Percentiles rank a stretch among this genome's conserved stretches.
Conservation (phyloP, 2,888 invertebrate genomes). For the Drosophila infuscata region DNA sequence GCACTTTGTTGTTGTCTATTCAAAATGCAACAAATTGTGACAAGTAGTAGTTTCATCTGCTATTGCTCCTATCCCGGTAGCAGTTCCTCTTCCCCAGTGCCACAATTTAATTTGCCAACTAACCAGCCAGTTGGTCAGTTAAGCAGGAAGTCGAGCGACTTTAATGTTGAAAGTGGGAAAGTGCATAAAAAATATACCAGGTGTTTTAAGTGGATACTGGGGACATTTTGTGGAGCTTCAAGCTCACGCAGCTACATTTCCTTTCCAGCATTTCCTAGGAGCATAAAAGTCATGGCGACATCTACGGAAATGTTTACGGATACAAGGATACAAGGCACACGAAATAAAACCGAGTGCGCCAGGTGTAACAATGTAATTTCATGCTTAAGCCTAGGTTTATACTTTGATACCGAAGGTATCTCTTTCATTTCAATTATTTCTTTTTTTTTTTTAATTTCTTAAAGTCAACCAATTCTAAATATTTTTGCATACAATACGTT, state of each 20-base stretch:
- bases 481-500: background rate
- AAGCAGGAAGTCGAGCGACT: conserved; percentile 7
- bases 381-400: background rate
- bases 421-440: background rate
- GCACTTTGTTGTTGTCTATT: conserved; percentile 19
- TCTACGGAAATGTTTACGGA: conserved; percentile 12
- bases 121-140: conserved; percentile 2
- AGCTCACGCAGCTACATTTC: conserved; percentile 13
- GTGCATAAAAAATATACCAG: background rate
- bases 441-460: background rate
- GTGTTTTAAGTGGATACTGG: background rate
- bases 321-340: background rate
- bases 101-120: conserved; percentile 35
- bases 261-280: conserved; percentile 12
- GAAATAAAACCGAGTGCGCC: background rate
- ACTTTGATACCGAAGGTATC: background rate
- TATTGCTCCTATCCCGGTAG: conserved; percentile 2
- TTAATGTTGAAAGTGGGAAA: conserved; percentile 1
- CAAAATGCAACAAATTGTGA: background rate
- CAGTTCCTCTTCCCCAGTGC: conserved; percentile 25
- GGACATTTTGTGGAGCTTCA: conserved; percentile 21
- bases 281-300: conserved; percentile 33
- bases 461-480: background rate
- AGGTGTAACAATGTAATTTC: conserved; percentile 12
- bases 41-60: background rate